A percentile compares a stretch with the other conserved stretches of the same genome.
These are phyloP conservation scores for Gymnorhina tibicen DNA, from an alignment of 2,113 vertebrate species.

Conservation along the genomic window DNA sequence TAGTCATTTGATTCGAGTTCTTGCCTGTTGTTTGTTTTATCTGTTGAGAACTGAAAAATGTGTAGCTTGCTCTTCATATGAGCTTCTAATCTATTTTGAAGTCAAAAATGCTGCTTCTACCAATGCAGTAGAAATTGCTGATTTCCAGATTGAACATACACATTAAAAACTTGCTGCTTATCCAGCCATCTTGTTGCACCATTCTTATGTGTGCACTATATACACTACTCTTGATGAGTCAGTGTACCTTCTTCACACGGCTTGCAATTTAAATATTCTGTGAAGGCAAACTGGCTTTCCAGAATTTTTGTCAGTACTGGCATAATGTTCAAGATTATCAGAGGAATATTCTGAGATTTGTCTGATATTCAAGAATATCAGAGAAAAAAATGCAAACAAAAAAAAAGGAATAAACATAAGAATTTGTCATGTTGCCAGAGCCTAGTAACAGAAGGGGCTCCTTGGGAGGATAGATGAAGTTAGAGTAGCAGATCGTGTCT, in stretches of 20 bases:
- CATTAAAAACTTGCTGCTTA: not conserved
- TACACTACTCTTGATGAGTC: not conserved
- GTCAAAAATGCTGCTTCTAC: not conserved
- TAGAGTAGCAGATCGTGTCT: not conserved
- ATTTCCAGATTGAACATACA: not conserved
- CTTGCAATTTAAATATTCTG: not conserved
- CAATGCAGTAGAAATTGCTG: not conserved
- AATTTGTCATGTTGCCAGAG: not conserved
- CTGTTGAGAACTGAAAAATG: not conserved
- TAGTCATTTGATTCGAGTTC: not conserved
- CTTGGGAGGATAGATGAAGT: rapidly evolving
- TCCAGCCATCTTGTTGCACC: not conserved
- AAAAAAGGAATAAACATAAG: not conserved
- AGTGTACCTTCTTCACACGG: not conserved
- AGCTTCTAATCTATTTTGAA: not conserved
- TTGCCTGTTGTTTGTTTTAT: not conserved
- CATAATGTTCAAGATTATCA: not conserved
- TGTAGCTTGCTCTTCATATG: not conserved
- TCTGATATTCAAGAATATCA: not conserved
- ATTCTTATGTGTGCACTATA: not conserved
- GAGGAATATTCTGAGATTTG: not conserved
- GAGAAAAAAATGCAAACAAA: not conserved
- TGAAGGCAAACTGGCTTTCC: not conserved
- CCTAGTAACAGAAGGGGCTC: rapidly evolving
- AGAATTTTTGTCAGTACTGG: not conserved